These are phyloP conservation scores for Phylloscopus whistleri DNA, from an alignment of 2,113 vertebrate species.

Conservation along the genomic window DNA sequence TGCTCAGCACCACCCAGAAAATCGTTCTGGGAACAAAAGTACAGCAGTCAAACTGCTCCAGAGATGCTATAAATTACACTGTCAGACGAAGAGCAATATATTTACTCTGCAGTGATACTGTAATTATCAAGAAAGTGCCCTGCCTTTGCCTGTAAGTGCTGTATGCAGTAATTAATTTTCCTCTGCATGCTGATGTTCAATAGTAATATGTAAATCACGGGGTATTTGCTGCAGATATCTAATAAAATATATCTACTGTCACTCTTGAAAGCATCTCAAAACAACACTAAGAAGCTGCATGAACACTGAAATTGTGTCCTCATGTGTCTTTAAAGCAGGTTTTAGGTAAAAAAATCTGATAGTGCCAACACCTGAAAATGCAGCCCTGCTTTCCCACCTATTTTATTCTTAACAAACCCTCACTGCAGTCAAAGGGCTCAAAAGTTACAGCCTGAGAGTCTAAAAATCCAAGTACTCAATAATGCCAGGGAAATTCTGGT, in stretches of 20 bases:
- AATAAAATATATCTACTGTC: background rate
- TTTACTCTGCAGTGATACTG: conserved; percentile 24
- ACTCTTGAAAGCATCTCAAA: background rate
- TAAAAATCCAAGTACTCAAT: rapidly evolving
- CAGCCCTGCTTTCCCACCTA: background rate
- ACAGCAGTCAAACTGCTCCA: background rate
- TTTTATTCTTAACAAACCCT: background rate
- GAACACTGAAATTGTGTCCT: background rate
- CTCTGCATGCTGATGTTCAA: background rate
- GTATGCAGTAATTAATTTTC: conserved; percentile 23
- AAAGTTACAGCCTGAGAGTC: background rate
- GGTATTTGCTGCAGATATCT: background rate
- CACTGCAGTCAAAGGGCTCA: background rate
- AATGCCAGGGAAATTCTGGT: background rate
- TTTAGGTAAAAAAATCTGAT: background rate
- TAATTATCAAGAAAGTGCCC: conserved; percentile 17
- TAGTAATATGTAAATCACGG: background rate
- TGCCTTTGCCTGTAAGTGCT: conserved; percentile 11
- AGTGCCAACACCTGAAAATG: background rate
- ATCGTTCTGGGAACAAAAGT: background rate
- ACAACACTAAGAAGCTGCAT: background rate
- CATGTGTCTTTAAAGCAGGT: background rate
- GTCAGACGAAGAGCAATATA: background rate
- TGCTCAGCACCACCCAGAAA: background rate
- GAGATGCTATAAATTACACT: conserved; percentile 14